Conservation (phyloP, 64 coral and sea anemone genomes). For the Porites lutea region DNA sequence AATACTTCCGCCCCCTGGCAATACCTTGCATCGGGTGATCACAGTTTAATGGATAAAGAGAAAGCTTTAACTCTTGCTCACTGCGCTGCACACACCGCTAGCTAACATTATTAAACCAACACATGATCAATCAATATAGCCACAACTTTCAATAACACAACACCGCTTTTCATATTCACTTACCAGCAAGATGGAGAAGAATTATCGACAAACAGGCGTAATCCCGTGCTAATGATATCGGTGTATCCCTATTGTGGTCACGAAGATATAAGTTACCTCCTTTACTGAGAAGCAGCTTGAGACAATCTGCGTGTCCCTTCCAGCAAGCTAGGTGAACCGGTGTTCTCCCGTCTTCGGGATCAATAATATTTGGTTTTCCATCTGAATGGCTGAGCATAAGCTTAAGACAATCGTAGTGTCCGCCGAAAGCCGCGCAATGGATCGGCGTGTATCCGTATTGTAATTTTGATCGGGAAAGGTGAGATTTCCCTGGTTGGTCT, state of each 20-base stretch:
- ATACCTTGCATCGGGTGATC: too few relatives aligned
- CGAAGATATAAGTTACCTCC: slow-evolving; percentile 37
- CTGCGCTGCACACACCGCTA: too few relatives aligned
- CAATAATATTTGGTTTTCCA: slow-evolving; percentile 70
- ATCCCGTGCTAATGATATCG: slow-evolving; percentile 7
- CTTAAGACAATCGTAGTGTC: slow-evolving; percentile 59
- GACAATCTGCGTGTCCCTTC: slow-evolving; percentile 37
- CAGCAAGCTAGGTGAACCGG: slow-evolving; percentile 87
- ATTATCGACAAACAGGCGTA: neutral
- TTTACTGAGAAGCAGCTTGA: slow-evolving; percentile 61
- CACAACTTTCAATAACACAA: too few relatives aligned
- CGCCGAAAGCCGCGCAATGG: slow-evolving; percentile 84
- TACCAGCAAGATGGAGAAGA: neutral
- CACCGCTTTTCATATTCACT: neutral
- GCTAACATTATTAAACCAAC: too few relatives aligned
- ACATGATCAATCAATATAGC: too few relatives aligned
- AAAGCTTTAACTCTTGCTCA: too few relatives aligned
- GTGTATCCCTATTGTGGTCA: slow-evolving; percentile 29
- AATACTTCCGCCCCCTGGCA: too few relatives aligned
- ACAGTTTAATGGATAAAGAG: too few relatives aligned
- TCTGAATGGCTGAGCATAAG: slow-evolving; percentile 73
- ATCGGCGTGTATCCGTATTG: slow-evolving; percentile 71
- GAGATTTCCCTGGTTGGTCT: slow-evolving; percentile 49
- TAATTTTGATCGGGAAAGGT: neutral
- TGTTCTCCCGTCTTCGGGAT: slow-evolving; percentile 61